A percentile compares a stretch with the other conserved stretches of the same genome.
Conservation (phyloP, 2,888 invertebrate species). For the Phengaris alcon region DNA sequence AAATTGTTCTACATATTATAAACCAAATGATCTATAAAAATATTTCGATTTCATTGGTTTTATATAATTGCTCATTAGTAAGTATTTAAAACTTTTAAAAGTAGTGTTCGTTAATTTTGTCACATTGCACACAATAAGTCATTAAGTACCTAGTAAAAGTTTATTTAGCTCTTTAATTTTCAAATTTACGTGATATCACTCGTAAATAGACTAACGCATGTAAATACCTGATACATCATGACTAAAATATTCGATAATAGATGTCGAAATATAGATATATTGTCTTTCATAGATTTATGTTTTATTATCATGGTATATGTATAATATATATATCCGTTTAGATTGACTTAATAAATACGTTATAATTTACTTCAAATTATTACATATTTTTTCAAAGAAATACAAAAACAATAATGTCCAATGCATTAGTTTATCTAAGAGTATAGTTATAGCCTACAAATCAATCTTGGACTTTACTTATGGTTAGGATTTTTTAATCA, state of each 20-base stretch:
- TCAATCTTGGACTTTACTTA: constrained; percentile 42
- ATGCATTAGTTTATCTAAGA: constrained; percentile 18
- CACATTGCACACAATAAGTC: constrained; percentile 42
- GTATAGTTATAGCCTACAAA: constrained; percentile 33
- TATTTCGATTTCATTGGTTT: too few species aligned
- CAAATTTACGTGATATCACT: constrained; percentile 47
- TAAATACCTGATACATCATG: background rate
- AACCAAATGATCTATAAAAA: too few species aligned
- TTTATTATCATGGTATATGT: constrained; percentile 28
- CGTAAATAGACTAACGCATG: constrained; percentile 12
- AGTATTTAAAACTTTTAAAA: too few species aligned
- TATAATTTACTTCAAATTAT: background rate
- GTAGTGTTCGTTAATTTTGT: background rate
- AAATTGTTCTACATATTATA: too few species aligned
- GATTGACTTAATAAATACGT: too few species aligned
- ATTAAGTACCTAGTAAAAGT: constrained; percentile 70
- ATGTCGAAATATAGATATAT: too few species aligned
- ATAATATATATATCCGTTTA: too few species aligned
- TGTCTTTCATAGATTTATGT: too few species aligned
- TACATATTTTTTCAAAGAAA: background rate
- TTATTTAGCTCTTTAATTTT: constrained; percentile 55
- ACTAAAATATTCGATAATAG: background rate
- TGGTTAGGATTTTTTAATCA: constrained; percentile 3
- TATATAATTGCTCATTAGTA: too few species aligned
- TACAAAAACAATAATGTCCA: background rate